phyloP scores from a whole-genome alignment of 1,140 invertebrate genomes.

The Diabrotica undecimpunctata region DNA sequence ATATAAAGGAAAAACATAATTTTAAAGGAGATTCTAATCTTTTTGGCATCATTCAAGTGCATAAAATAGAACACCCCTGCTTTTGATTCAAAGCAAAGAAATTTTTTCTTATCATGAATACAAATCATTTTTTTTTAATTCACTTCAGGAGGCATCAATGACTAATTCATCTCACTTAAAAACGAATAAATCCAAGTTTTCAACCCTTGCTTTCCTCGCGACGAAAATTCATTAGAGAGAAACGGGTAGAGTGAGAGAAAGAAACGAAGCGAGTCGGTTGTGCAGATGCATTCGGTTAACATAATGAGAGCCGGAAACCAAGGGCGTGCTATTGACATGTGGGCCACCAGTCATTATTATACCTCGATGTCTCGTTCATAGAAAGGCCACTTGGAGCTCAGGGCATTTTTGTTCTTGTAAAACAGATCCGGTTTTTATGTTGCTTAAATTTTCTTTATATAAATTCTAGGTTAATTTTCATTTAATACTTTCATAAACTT shows the following conservation, averaged over 20 bases:
- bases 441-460: neutral
- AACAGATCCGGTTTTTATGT: neutral
- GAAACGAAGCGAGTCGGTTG: neutral
- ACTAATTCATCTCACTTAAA: neutral
- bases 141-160: no score
- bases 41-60: no score
- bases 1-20: no score
- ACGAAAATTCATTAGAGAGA: conserved; percentile 1
- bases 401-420: neutral
- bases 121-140: no score
- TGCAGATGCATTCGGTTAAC: conserved; percentile 13
- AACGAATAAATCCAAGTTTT: neutral
- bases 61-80: no score
- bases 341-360: conserved; percentile 26
- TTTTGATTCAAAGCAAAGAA: no score
- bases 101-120: no score
- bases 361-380: neutral
- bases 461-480: no score
- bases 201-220: neutral
- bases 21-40: no score
- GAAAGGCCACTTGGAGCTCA: neutral
- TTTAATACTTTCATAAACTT: no score
- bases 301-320: conserved; percentile 27
- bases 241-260: neutral
- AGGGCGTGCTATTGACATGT: conserved; percentile 37